Percentiles rank a stretch among this genome's conserved stretches.
Conservation (phyloP, 1,140 invertebrate genomes). For the Epicauta chinensis region DNA sequence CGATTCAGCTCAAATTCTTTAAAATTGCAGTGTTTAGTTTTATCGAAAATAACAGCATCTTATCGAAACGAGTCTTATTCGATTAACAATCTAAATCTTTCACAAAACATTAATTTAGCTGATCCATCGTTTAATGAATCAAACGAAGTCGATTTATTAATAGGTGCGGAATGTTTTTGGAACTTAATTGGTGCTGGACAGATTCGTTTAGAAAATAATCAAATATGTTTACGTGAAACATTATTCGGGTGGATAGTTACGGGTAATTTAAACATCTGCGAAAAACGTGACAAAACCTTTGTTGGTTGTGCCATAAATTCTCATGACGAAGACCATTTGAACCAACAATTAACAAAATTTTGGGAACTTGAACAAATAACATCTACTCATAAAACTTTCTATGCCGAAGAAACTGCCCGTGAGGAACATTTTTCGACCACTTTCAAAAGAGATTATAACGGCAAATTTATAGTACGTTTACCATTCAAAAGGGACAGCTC, state of each 20-base stretch:
- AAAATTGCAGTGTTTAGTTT: too few species aligned
- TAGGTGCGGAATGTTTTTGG: background rate
- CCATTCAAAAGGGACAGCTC: background rate
- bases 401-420: background rate
- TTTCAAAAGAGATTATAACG: background rate
- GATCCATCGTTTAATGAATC: background rate
- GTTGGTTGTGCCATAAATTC: too few species aligned
- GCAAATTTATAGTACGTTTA: constrained; percentile 4
- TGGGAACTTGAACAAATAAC: constrained; percentile 1
- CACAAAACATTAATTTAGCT: background rate
- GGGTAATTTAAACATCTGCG: background rate
- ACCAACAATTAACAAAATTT: background rate
- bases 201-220: background rate
- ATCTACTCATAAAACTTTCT: background rate
- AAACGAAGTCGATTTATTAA: background rate
- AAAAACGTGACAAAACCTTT: background rate
- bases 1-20: too few species aligned
- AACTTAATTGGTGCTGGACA: background rate
- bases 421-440: constrained; percentile 1
- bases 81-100: background rate
- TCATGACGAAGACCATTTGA: too few species aligned
- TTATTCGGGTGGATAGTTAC: too few species aligned
- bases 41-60: background rate
- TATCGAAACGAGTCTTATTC: background rate
- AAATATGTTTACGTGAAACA: too few species aligned